Percentiles rank a stretch among this genome's conserved stretches.
phyloP scores from a whole-genome alignment of 1,140 invertebrate species.

The Cydia fagiglandana region DNA sequence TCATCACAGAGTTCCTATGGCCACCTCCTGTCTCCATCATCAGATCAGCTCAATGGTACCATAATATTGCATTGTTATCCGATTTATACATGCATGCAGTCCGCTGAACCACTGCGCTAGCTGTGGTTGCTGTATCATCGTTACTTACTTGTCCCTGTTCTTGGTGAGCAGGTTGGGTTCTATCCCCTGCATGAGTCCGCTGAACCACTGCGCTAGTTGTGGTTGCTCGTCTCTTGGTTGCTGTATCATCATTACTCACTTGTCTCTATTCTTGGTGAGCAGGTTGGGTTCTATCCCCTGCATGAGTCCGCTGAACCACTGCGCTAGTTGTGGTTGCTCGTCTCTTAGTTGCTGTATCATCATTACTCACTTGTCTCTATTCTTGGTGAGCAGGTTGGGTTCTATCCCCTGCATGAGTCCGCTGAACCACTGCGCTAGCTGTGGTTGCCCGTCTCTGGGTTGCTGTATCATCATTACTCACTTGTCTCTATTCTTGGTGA shows the following conservation, averaged over 20 bases:
- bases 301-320: too few relatives aligned
- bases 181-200: conserved; percentile 96
- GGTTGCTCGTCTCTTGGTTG: too few relatives aligned
- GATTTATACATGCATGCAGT: conserved; percentile 97
- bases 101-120: conserved; percentile 97
- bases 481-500: conserved; percentile 2
- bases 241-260: too few relatives aligned
- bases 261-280: too few relatives aligned
- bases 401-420: conserved; percentile 97
- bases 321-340: too few relatives aligned
- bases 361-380: background rate
- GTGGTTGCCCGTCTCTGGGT: conserved; percentile 62
- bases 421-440: conserved; percentile 96
- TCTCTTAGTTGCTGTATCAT: too few relatives aligned
- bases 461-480: background rate
- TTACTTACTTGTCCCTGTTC: background rate
- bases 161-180: conserved; percentile 79
- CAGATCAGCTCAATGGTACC: conserved; percentile 83
- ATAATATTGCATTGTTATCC: conserved; percentile 82
- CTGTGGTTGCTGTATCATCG: conserved; percentile 72
- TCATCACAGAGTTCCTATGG: too few relatives aligned
- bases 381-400: conserved; percentile 45
- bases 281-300: too few relatives aligned
- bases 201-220: conserved; percentile 97
- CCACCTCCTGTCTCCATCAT: conserved; percentile 84